phyloP scores from a whole-genome alignment of 2,113 vertebrate species.

The Orientallactaga bullata region DNA sequence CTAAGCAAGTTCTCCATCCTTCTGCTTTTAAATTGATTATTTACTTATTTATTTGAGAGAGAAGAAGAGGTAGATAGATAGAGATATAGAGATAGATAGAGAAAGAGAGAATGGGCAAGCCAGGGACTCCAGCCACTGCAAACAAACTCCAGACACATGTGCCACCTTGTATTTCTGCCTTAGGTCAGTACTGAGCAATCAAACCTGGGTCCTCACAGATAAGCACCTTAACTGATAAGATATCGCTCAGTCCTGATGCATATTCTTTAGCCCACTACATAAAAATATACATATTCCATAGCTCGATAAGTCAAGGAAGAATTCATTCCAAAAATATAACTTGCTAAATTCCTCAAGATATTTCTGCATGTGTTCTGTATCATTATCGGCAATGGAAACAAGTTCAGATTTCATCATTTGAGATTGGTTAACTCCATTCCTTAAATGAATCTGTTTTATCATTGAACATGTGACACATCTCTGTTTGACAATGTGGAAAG shows the following conservation, averaged over 20 bases:
- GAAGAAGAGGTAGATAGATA: no score
- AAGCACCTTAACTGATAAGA: no score
- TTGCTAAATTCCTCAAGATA: not conserved
- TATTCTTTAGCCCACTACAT: not conserved
- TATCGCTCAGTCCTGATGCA: not conserved
- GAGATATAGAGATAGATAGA: no score
- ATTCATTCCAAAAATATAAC: not conserved
- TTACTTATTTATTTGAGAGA: no score
- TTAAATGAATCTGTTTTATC: not conserved
- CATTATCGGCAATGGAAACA: not conserved
- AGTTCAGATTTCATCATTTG: not conserved
- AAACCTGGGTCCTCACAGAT: no score
- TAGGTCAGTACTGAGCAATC: no score
- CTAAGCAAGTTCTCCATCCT: no score
- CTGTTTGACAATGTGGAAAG: not conserved
- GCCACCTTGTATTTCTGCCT: no score
- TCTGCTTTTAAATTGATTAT: no score
- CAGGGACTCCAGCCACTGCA: no score
- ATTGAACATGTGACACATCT: not conserved
- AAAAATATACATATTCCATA: not conserved
- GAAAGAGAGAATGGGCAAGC: no score
- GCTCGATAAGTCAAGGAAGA: not conserved
- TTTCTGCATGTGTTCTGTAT: not conserved
- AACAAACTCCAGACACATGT: no score
- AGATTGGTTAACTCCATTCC: slow-evolving; percentile 1